These are phyloP conservation scores for Drosophila gunungcola DNA, from an alignment of 1,140 invertebrate species.

Conservation along the genomic window DNA sequence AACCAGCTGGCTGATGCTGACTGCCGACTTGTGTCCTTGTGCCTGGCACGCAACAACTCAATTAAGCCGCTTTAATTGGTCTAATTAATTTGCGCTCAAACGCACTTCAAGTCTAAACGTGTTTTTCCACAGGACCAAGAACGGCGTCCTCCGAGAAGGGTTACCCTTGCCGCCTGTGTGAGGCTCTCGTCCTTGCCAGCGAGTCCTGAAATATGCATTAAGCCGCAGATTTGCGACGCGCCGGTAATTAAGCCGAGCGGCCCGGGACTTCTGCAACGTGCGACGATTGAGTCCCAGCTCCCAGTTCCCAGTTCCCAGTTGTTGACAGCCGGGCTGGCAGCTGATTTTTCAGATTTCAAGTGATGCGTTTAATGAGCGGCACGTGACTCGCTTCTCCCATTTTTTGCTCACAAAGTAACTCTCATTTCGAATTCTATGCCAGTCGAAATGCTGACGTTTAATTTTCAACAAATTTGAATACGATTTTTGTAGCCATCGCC, in stretches of 20 bases:
- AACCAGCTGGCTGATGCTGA: constrained; percentile 19
- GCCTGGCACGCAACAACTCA: constrained; percentile 79
- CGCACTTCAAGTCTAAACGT: constrained; percentile 80
- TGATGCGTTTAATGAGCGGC: constrained; percentile 83
- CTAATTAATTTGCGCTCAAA: constrained; percentile 84
- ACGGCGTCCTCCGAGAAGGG: constrained; percentile 48
- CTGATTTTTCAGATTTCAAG: constrained; percentile 79
- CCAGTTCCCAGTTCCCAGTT: constrained; percentile 11
- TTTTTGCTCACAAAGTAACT: constrained; percentile 23
- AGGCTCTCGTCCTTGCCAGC: constrained; percentile 1
- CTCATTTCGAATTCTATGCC: constrained; percentile 42
- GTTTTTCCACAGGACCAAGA: constrained; percentile 59
- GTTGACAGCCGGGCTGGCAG: constrained; percentile 39
- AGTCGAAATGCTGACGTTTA: constrained; percentile 42
- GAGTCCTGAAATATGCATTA: constrained; percentile 72
- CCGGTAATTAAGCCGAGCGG: constrained; percentile 67
- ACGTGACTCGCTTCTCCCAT: constrained; percentile 54
- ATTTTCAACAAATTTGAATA: constrained; percentile 51
- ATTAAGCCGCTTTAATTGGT: constrained; percentile 84
- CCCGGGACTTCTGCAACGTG: constrained; percentile 30
- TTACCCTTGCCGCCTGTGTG: constrained; percentile 32
- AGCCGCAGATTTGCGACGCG: constrained; percentile 75
- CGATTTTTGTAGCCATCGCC: background rate
- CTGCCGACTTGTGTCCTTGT: constrained; percentile 60
- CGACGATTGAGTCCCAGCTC: constrained; percentile 19